Percentiles rank a stretch among this genome's conserved stretches.
Conservation (phyloP, 2,113 vertebrate species). For the Periophthalmodon schlosseri region DNA sequence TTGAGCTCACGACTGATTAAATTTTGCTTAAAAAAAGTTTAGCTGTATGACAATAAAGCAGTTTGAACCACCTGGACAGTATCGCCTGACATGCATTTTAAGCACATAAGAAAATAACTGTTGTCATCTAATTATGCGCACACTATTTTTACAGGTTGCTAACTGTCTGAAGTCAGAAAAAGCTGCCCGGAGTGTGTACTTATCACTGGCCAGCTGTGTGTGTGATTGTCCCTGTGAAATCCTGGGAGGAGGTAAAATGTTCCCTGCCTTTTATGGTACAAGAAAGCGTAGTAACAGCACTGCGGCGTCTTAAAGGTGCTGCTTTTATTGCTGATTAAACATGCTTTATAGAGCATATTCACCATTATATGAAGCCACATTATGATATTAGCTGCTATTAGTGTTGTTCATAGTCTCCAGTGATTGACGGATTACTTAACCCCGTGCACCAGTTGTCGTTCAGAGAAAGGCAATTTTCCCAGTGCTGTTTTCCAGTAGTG, state of each 20-base stretch:
- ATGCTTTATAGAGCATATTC: neutral
- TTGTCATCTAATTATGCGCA: conserved; percentile 1
- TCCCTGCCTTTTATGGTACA: conserved; percentile 4
- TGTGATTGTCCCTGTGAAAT: conserved; percentile 21
- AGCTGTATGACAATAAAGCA: neutral
- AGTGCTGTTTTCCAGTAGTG: neutral
- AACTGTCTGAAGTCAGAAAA: conserved; percentile 20
- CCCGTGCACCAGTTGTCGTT: neutral
- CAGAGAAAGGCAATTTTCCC: neutral
- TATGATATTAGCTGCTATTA: neutral
- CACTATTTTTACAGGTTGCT: conserved; percentile 3
- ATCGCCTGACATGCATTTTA: neutral
- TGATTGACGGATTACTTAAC: conserved; percentile 2
- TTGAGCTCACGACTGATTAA: neutral
- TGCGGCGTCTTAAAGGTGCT: neutral
- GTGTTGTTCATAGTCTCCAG: neutral
- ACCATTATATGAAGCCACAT: neutral
- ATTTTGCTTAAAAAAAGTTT: neutral
- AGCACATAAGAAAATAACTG: neutral
- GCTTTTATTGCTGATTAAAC: conserved; percentile 4
- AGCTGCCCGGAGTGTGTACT: conserved; percentile 1
- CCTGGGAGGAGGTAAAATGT: conserved; percentile 13
- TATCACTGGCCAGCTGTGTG: conserved; percentile 29
- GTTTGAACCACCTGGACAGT: neutral
- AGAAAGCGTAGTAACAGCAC: conserved; percentile 7